Evolutionary conservation across 2,113 vertebrate genomes (phyloP).

Genomic region (Clarias macrocephalus): DNA sequence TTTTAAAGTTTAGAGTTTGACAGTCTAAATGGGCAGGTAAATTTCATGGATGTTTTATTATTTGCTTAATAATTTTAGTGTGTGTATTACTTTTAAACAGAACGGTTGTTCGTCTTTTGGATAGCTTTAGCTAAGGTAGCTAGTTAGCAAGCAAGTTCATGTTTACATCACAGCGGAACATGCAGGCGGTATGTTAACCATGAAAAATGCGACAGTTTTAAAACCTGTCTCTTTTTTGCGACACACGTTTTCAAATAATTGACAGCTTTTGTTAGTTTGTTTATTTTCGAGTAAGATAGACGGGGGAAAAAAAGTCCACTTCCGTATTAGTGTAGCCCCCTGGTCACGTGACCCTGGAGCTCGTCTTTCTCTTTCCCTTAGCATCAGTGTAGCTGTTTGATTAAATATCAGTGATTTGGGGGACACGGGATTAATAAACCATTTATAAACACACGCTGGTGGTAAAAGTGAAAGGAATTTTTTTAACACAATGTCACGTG

Average conservation of each 20-base stretch:
- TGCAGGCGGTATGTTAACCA: not conserved
- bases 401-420: not conserved
- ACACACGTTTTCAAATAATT: not conserved
- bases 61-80: too few species aligned
- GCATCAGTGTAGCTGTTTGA: not conserved
- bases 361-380: not conserved
- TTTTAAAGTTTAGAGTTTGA: not conserved
- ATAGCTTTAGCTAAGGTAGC: not conserved
- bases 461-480: not conserved
- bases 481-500: not conserved
- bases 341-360: not conserved
- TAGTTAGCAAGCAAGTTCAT: not conserved
- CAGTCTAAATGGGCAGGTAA: conserved; percentile 43
- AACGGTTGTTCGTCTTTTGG: not conserved
- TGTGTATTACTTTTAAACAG: not conserved
- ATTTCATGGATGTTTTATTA: not conserved
- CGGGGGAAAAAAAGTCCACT: too few species aligned
- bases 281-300: not conserved
- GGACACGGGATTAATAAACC: not conserved
- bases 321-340: not conserved
- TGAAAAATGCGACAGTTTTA: not conserved
- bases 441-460: not conserved
- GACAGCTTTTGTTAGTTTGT: not conserved
- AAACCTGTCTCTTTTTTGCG: not conserved
- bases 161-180: not conserved